phyloP scores from a whole-genome alignment of 2,888 invertebrate genomes.

The Sthenelais limicola region DNA sequence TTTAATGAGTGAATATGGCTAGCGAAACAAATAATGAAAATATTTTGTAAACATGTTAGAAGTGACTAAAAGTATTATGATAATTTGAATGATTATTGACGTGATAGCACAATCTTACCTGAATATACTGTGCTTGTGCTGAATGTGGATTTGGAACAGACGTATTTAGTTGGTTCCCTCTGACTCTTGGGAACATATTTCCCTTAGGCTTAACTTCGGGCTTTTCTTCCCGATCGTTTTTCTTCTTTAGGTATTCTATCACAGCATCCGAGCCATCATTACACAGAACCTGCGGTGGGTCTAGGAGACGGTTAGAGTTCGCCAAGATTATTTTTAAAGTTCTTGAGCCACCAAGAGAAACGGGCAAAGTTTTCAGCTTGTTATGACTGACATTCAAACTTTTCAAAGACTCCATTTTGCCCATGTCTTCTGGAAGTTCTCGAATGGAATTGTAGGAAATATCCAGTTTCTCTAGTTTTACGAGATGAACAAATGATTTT shows the following conservation, averaged over 20 bases:
- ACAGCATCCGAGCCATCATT: slow-evolving; percentile 66
- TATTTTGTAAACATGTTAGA: too few relatives aligned
- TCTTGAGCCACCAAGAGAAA: slow-evolving; percentile 62
- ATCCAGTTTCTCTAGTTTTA: slow-evolving; percentile 69
- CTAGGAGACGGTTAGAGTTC: slow-evolving; percentile 61
- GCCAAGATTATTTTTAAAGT: slow-evolving; percentile 64
- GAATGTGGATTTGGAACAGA: slow-evolving; percentile 69
- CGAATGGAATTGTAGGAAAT: slow-evolving; percentile 65
- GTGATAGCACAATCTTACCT: slow-evolving; percentile 48
- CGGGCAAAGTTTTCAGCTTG: slow-evolving; percentile 65
- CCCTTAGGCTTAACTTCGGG: slow-evolving; percentile 27
- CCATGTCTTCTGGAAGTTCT: slow-evolving; percentile 65
- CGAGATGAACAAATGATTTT: slow-evolving; percentile 62
- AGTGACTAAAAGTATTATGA: too few relatives aligned
- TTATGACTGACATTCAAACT: slow-evolving; percentile 68
- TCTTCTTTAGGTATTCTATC: slow-evolving; percentile 61
- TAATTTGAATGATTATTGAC: too few relatives aligned
- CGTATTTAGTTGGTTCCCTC: slow-evolving; percentile 67
- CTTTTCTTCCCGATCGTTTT: slow-evolving; percentile 16
- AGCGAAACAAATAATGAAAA: too few relatives aligned
- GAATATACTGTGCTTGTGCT: slow-evolving; percentile 69
- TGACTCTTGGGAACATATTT: slow-evolving; percentile 67
- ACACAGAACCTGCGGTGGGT: slow-evolving; percentile 67
- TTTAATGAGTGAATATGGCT: too few relatives aligned
- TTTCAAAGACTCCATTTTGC: slow-evolving; percentile 64